phyloP scores from a whole-genome alignment of 2,797 vertebrate species.

The Serranus cabrilla region DNA sequence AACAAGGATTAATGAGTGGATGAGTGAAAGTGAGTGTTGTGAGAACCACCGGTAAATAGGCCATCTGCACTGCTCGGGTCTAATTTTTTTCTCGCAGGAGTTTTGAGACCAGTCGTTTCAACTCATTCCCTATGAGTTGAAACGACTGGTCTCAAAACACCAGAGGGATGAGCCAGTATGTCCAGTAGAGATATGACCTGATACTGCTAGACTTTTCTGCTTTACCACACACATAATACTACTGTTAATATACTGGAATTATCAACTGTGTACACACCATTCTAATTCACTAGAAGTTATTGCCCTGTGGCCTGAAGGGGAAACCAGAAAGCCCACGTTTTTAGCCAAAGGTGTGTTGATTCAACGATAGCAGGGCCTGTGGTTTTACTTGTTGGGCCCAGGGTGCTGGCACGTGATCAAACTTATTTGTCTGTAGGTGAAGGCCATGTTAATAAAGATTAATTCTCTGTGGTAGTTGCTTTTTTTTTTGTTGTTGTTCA shows the following conservation, averaged over 20 bases:
- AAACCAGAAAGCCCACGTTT: conserved; percentile 16
- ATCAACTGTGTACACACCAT: not conserved
- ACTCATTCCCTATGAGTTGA: no score
- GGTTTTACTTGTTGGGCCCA: conserved; percentile 2
- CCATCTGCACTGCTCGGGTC: conserved; percentile 27
- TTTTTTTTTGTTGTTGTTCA: not conserved
- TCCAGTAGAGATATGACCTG: not conserved
- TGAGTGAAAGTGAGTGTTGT: conserved; percentile 24
- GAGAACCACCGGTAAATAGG: conserved; percentile 32
- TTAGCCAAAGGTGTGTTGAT: conserved; percentile 13
- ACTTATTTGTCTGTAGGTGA: not conserved
- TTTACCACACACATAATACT: not conserved
- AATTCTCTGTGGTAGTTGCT: not conserved
- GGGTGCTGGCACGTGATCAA: not conserved
- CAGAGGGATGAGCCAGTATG: not conserved
- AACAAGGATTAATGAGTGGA: no score
- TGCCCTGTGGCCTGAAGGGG: not conserved
- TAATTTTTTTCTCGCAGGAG: no score
- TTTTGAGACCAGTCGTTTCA: no score
- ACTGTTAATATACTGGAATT: conserved; percentile 15
- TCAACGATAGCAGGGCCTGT: not conserved
- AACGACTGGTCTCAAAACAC: conserved; percentile 40
- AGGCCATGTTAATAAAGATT: conserved; percentile 3
- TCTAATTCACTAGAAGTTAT: not conserved
- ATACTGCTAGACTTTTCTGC: not conserved